phyloP scores from a whole-genome alignment of 1,140 invertebrate genomes.

The Plodia interpunctella region DNA sequence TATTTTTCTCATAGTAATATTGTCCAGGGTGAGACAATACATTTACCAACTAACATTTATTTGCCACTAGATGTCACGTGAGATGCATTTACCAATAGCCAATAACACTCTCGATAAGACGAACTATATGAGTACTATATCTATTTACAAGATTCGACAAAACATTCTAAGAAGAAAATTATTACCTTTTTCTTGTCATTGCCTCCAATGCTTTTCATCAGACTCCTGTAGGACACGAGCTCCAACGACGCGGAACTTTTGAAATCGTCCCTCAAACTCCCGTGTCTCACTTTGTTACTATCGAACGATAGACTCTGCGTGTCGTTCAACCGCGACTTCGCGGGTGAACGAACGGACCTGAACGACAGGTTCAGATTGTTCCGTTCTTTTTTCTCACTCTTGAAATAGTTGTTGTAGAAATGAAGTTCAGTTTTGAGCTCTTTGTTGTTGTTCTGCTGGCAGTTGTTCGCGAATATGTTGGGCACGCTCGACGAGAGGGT shows the following conservation, averaged over 20 bases:
- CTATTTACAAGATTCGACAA: too few relatives aligned
- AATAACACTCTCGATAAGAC: too few relatives aligned
- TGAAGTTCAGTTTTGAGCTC: constrained; percentile 42
- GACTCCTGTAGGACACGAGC: constrained; percentile 53
- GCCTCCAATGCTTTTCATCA: constrained; percentile 47
- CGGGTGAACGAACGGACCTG: constrained; percentile 44
- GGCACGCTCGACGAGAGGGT: constrained; percentile 45
- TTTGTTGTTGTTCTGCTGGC: constrained; percentile 15
- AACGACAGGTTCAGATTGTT: constrained; percentile 54
- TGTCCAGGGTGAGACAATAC: too few relatives aligned
- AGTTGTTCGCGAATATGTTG: constrained; percentile 35
- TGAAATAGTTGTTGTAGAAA: constrained; percentile 62
- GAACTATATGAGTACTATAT: too few relatives aligned
- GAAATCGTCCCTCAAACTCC: constrained; percentile 47
- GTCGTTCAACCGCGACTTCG: constrained; percentile 38
- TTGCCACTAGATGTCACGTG: too few relatives aligned
- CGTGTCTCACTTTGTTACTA: constrained; percentile 41
- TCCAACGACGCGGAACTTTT: constrained; percentile 52
- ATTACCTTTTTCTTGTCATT: constrained; percentile 52
- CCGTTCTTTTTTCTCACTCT: constrained; percentile 44
- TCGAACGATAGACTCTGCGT: constrained; percentile 45
- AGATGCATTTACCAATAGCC: too few relatives aligned
- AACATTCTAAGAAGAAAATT: too few relatives aligned
- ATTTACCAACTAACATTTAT: too few relatives aligned
- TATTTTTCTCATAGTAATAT: too few relatives aligned